Evolutionary conservation across 2,113 vertebrate genomes (phyloP).

Genomic region (Psittacara wagleri): DNA sequence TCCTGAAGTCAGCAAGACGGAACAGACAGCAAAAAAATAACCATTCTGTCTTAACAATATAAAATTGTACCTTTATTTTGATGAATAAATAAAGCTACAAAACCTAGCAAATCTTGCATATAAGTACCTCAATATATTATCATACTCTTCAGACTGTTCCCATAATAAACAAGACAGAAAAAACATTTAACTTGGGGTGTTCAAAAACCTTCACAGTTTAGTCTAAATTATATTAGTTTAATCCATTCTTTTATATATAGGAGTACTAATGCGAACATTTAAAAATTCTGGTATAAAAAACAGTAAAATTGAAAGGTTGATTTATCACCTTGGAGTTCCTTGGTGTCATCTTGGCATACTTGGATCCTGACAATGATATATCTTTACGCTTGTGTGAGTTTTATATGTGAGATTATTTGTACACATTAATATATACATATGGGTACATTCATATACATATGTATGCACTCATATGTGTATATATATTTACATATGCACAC

Average conservation of each 20-base stretch:
- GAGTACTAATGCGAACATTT: background rate
- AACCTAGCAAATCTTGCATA: background rate
- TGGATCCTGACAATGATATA: background rate
- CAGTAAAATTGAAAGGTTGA: background rate
- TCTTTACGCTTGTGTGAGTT: background rate
- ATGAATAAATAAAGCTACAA: background rate
- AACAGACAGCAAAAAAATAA: background rate
- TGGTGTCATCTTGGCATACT: background rate
- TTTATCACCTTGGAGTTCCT: background rate
- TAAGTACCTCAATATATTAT: background rate
- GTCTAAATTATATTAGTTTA: background rate
- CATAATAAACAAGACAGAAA: background rate
- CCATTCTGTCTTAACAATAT: background rate
- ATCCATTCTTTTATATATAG: background rate
- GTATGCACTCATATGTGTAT: rapidly evolving
- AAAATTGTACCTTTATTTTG: background rate
- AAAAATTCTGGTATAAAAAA: background rate
- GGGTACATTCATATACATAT: background rate
- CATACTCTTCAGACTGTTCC: background rate
- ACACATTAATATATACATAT: background rate
- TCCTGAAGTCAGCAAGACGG: background rate
- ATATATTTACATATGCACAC: background rate
- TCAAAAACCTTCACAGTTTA: background rate
- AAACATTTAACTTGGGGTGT: background rate
- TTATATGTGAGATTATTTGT: background rate